Conservation (phyloP, 2,113 vertebrate species). For the Galeopterus variegatus region DNA sequence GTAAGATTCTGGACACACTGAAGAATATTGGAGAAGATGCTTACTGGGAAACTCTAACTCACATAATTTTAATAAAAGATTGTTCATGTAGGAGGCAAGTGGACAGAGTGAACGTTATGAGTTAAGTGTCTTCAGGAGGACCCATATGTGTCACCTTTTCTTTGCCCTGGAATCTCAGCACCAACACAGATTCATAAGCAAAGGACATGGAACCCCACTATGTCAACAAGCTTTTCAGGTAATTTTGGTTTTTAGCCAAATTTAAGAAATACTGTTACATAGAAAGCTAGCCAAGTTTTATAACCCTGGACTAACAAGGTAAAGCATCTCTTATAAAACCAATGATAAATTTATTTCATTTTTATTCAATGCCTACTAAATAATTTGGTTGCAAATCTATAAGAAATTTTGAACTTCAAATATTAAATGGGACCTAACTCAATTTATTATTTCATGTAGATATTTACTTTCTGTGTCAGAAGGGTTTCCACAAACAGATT, state of each 20-base stretch:
- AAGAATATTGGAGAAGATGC: neutral
- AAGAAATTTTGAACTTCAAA: slow-evolving; percentile 50
- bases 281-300: slow-evolving; percentile 31
- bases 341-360: neutral
- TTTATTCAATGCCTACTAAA: neutral
- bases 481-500: slow-evolving; percentile 36
- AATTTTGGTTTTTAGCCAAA: slow-evolving; percentile 16
- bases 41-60: neutral
- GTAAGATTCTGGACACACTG: neutral
- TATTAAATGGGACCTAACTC: slow-evolving; percentile 44
- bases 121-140: neutral
- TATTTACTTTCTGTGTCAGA: neutral
- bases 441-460: neutral
- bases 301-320: neutral
- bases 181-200: neutral
- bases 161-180: neutral
- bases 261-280: neutral
- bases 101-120: neutral
- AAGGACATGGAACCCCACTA: neutral
- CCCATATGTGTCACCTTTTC: neutral
- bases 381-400: slow-evolving; percentile 18
- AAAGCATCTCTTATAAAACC: neutral
- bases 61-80: neutral
- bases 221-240: neutral
- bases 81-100: neutral